Evolutionary conservation across 2,888 invertebrate species (phyloP).

Genomic region (Rhaphigaster nebulosa): DNA sequence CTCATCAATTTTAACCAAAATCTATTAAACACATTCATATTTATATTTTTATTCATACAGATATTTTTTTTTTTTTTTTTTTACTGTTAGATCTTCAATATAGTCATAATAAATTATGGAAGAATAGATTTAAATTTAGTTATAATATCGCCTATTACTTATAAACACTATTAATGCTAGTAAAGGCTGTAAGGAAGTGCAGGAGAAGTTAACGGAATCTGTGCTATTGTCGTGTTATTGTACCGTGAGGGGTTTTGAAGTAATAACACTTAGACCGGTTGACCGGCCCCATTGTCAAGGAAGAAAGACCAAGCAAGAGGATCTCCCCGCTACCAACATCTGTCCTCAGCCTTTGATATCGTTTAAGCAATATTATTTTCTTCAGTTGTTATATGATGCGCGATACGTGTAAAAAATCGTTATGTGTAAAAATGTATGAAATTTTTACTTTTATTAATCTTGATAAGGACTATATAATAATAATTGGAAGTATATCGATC

Average conservation of each 20-base stretch:
- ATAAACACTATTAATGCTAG: background rate
- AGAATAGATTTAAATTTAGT: background rate
- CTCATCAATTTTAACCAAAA: no score
- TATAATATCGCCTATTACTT: background rate
- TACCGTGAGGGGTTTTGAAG: constrained; percentile 3
- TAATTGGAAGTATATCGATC: no score
- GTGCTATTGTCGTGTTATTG: constrained; percentile 20
- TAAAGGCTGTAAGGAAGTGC: background rate
- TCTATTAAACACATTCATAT: no score
- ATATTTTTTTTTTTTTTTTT: no score
- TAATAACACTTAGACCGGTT: constrained; percentile 9
- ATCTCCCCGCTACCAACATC: background rate
- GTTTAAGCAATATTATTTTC: background rate
- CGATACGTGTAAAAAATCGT: background rate
- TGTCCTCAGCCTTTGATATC: background rate
- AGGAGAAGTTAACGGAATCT: background rate
- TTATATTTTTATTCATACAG: no score
- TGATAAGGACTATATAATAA: no score
- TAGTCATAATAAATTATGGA: no score
- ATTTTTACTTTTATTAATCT: no score
- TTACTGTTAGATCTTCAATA: no score
- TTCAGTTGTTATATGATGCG: background rate
- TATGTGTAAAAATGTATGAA: no score
- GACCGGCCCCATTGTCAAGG: background rate
- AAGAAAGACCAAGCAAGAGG: background rate